phyloP scores from a whole-genome alignment of 2,888 invertebrate species.

The Melieria omissa region DNA sequence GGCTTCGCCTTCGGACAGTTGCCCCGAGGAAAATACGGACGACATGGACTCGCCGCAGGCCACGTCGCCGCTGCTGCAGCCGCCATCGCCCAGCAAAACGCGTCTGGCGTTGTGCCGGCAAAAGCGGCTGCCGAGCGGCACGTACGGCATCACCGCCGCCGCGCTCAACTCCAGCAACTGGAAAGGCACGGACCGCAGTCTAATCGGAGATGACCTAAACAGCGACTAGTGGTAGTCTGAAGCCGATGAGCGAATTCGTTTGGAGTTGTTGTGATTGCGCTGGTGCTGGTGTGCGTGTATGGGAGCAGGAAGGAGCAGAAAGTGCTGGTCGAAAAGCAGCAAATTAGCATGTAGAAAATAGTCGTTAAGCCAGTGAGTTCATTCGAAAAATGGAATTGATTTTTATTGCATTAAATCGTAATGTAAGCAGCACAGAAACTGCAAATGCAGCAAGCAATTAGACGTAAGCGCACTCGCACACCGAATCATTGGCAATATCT shows the following conservation, averaged over 20 bases:
- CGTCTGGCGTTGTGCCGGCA: conserved; percentile 54
- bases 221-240: conserved; percentile 49
- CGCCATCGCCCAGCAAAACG: conserved; percentile 50
- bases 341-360: background rate
- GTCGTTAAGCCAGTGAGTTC: conserved; percentile 14
- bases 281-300: too few species aligned
- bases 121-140: conserved; percentile 53
- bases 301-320: too few species aligned
- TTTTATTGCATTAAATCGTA: conserved; percentile 19
- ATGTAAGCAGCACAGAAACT: background rate
- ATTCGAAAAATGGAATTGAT: conserved; percentile 25
- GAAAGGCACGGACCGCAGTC: conserved; percentile 54
- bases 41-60: conserved; percentile 74
- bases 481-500: background rate
- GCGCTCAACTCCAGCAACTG: conserved; percentile 51
- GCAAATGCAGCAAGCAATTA: background rate
- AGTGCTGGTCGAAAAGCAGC: too few species aligned
- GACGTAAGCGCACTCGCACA: background rate
- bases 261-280: background rate
- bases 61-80: conserved; percentile 71
- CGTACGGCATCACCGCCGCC: conserved; percentile 50
- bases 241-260: background rate
- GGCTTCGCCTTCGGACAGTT: conserved; percentile 68
- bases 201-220: conserved; percentile 52
- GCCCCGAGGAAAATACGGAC: conserved; percentile 69